Conservation (phyloP, 64 coral and sea anemone species). For the Montipora efflorescens region DNA sequence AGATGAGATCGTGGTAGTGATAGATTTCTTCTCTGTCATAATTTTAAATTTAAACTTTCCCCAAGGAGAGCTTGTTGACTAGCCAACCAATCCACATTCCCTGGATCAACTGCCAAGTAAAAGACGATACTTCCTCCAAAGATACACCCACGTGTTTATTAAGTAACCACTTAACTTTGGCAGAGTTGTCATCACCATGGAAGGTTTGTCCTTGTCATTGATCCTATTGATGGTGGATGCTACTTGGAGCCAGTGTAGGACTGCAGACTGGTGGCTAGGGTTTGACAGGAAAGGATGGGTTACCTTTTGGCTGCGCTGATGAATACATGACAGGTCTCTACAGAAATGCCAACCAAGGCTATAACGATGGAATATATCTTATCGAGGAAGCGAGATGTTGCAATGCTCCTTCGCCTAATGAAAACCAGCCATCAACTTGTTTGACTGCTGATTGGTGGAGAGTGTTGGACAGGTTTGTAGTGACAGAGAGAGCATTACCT, state of each 20-base stretch:
- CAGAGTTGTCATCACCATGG: not conserved
- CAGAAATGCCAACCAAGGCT: not conserved
- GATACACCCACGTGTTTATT: no score
- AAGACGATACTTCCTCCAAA: no score
- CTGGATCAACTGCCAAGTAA: no score
- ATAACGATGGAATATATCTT: not conserved
- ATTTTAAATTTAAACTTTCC: no score
- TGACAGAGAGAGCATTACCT: no score
- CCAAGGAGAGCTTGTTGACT: no score
- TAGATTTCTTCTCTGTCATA: no score
- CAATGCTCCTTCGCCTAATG: not conserved
- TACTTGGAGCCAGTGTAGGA: not conserved
- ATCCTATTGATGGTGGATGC: not conserved
- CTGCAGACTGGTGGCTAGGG: constrained; percentile 18
- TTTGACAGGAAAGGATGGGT: constrained; percentile 49
- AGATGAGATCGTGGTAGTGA: no score
- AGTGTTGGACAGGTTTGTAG: not conserved
- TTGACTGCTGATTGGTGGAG: constrained; percentile 14
- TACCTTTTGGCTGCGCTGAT: not conserved
- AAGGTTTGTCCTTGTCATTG: not conserved
- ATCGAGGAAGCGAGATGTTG: constrained; percentile 56
- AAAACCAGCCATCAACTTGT: constrained; percentile 1
- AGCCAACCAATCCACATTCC: no score
- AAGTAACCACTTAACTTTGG: no score
- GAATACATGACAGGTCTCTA: constrained; percentile 38